Base-by-base conservation (phyloP, 2,113 vertebrate genomes). In the Heliornis fulica region DNA sequence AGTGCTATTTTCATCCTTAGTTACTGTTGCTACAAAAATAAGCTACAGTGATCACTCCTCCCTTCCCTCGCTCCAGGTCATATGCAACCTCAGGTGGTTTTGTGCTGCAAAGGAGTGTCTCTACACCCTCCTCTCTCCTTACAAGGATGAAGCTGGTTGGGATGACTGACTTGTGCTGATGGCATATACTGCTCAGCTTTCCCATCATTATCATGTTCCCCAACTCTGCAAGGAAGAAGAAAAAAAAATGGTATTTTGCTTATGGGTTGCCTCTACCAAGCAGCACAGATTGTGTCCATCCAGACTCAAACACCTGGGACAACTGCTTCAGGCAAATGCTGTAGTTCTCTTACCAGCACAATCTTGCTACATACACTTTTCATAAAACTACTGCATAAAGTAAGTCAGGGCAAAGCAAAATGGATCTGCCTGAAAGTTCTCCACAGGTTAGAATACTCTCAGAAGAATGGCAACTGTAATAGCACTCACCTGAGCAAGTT, bases 21-120 rank as follows among this genome's bases (percentile, higher is more conserved):
- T 63, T 63, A 54, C 80, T 31, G 48, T 45, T 87, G 45, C 65
- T 83, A 87, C 48, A 87, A 74, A 87, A 94, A 63, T 17, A 74
- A 74, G 29, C 41, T 72, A 72, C 64, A 4, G 7, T 23, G 9
- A 63, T 38, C 29, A 22, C 38, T 65, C 29, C 48, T 51, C 25
- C 71, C 41, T 29, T 56, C 28, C 59, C 38, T 60, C 36, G 13
- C 34, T 66, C 23, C 34, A 56, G 32, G 19, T 23, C 53, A 36
- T 16, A 48, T 0, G 5, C 41, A 53, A 31, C 46, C 72, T 32
- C 5, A 1, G 65, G 48, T 1, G 1, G 31, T 60, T 66, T 28
- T 50, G 41, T 9, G 43, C 23, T 11, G 54, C 46, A 31, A 48
- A 65, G 57, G 19, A 51, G 15, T 34, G 43, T 66, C 65, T 51